Evolutionary conservation across 2,113 vertebrate species (phyloP).

Genomic region (Baryphthengus martii): DNA sequence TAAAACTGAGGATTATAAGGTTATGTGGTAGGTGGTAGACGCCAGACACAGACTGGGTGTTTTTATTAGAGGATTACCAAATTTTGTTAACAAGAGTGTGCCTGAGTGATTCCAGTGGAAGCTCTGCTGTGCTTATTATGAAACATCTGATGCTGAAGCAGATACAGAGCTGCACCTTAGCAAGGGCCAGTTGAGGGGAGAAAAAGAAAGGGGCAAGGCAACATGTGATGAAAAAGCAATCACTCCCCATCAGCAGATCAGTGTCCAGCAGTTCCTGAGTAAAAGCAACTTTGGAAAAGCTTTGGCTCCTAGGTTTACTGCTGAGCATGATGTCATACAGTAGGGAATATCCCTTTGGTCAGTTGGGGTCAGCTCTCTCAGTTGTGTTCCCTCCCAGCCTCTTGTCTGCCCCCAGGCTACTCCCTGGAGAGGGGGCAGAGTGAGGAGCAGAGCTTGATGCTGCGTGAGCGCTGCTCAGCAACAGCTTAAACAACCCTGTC

Average conservation of each 20-base stretch:
- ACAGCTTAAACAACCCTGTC: neutral
- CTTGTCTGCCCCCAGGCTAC: neutral
- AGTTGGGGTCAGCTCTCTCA: neutral
- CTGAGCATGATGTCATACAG: neutral
- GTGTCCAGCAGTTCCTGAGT: neutral
- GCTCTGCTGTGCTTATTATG: conserved; percentile 19
- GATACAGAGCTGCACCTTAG: neutral
- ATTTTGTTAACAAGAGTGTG: conserved; percentile 22
- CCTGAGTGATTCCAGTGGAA: conserved; percentile 29
- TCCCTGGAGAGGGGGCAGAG: neutral
- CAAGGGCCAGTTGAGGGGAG: neutral
- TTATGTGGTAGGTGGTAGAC: conserved; percentile 32
- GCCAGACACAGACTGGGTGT: conserved; percentile 27
- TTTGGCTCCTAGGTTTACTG: fast-evolving
- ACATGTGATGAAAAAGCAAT: neutral
- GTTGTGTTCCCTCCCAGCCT: neutral
- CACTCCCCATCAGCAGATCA: neutral
- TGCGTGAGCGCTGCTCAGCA: neutral
- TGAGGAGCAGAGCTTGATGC: neutral
- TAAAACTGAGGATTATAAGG: conserved; percentile 69
- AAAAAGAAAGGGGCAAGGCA: neutral
- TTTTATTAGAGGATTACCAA: conserved; percentile 71
- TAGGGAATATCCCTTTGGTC: neutral
- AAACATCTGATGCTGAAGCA: conserved; percentile 20
- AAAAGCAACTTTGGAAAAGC: neutral